Percentiles rank a stretch among this genome's conserved stretches.
These are phyloP conservation scores for Bos taurus DNA, from an alignment of 2,113 vertebrate species.

Conservation along the genomic window ARS-UCD2.0 NC_037338.1:105780001-105780500, in stretches of 20 bases:
- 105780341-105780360: accelerated
- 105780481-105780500: neutral
- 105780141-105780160: neutral
- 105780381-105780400: neutral
- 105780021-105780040: neutral
- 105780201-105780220: neutral
- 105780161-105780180: neutral
- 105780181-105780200: neutral
- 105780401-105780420: neutral
- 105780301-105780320: accelerated
- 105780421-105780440: neutral
- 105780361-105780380: neutral
- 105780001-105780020: neutral
- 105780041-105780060: neutral
- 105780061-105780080: neutral
- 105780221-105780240: neutral
- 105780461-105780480: no score
- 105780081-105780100: neutral
- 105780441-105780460: neutral
- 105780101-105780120: neutral
- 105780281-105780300: neutral
- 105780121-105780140: neutral
- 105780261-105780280: neutral
- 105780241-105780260: accelerated
- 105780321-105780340: accelerated